A percentile compares a stretch with the other conserved stretches of the same genome.
Evolutionary conservation across 2,888 invertebrate genomes (phyloP).

Genomic region (Archips crataeganus): DNA sequence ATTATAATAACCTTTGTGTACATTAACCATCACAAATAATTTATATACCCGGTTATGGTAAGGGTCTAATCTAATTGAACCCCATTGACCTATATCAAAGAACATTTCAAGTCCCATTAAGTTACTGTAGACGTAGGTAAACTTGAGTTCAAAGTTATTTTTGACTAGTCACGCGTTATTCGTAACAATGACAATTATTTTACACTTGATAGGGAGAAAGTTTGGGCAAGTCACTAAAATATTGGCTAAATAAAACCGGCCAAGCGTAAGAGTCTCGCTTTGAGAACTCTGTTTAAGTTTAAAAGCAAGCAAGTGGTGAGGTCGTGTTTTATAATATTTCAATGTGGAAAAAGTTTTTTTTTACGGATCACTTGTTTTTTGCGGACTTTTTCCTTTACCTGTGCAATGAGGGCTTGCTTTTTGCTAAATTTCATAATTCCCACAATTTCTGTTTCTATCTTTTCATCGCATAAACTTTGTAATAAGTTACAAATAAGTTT

Average conservation of each 20-base stretch:
- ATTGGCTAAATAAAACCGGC: neutral
- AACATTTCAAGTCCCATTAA: constrained; percentile 38
- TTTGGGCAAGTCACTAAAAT: constrained; percentile 33
- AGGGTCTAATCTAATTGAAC: constrained; percentile 23
- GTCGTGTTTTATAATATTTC: too few relatives aligned
- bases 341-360: too few relatives aligned
- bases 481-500: too few relatives aligned
- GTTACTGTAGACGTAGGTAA: constrained; percentile 17
- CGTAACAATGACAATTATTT: constrained; percentile 31
- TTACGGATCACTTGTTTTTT: too few relatives aligned
- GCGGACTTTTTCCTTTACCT: too few relatives aligned
- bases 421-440: too few relatives aligned
- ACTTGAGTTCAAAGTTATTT: constrained; percentile 20
- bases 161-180: constrained; percentile 24
- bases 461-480: too few relatives aligned
- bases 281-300: too few relatives aligned
- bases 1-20: neutral
- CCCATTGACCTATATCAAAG: constrained; percentile 29
- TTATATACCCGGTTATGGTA: constrained; percentile 4
- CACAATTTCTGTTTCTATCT: too few relatives aligned
- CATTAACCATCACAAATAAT: constrained; percentile 5
- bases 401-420: too few relatives aligned
- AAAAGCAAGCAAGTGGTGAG: too few relatives aligned
- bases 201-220: constrained; percentile 8
- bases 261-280: too few relatives aligned